Conservation (phyloP, 2,113 vertebrate genomes). For the Pseudonaja textilis region DNA sequence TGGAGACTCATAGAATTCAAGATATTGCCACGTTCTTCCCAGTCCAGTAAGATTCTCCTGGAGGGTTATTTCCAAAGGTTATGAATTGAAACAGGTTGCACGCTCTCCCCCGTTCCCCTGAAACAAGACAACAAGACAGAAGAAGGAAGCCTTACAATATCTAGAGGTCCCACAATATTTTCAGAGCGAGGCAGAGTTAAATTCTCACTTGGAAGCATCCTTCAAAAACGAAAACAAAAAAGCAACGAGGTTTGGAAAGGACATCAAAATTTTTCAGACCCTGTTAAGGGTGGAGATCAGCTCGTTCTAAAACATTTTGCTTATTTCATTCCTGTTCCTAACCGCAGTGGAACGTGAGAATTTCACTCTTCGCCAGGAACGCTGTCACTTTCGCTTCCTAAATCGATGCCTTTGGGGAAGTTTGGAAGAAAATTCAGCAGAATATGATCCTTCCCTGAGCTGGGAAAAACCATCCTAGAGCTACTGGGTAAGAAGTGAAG, state of each 20-base stretch:
- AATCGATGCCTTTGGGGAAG: neutral
- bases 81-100: neutral
- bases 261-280: neutral
- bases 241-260: conserved; percentile 21
- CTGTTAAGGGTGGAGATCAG: neutral
- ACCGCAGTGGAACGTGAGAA: accelerated
- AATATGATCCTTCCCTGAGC: neutral
- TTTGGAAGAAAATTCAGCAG: neutral
- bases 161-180: neutral
- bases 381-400: neutral
- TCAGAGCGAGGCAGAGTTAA: neutral
- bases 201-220: neutral
- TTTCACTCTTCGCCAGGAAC: neutral
- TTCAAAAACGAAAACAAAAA: conserved; percentile 11
- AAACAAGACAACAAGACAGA: neutral
- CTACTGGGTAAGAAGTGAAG: neutral
- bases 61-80: neutral
- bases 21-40: neutral
- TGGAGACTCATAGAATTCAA: neutral
- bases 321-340: conserved; percentile 12
- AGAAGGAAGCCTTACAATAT: neutral
- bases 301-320: neutral
- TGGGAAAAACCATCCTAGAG: neutral
- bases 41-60: neutral
- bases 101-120: neutral